A percentile compares a stretch with the other conserved stretches of the same genome.
These are phyloP conservation scores for Agrotis puta DNA, from an alignment of 2,888 invertebrate genomes.

Conservation along the genomic window DNA sequence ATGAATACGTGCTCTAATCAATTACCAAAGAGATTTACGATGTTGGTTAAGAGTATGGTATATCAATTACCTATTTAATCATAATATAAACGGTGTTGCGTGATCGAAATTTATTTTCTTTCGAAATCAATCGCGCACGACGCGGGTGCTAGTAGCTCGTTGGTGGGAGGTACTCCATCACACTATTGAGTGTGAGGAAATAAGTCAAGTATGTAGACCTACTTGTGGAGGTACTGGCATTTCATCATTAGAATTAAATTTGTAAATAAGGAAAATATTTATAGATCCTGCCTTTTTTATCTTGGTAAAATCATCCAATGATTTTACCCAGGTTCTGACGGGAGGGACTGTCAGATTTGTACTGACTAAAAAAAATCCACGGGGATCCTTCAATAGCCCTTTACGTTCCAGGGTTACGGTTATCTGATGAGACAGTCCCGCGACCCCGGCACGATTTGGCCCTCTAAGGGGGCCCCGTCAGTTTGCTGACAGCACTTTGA, in stretches of 20 bases:
- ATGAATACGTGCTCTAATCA: background rate
- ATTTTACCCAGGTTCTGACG: no score
- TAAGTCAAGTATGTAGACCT: background rate
- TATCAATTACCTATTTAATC: conserved; percentile 60
- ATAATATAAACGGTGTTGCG: conserved; percentile 62
- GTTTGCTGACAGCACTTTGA: no score
- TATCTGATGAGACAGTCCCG: no score
- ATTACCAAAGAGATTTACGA: conserved; percentile 36
- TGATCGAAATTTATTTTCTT: conserved; percentile 64
- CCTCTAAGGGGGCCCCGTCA: no score
- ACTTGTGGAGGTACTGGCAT: background rate
- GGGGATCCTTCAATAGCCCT: no score
- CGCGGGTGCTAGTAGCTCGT: conserved; percentile 29
- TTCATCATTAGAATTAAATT: background rate
- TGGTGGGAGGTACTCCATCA: conserved; percentile 43
- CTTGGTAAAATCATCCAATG: no score
- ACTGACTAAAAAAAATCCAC: no score
- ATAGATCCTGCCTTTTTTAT: no score
- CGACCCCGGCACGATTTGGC: no score
- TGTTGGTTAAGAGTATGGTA: conserved; percentile 30
- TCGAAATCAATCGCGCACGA: conserved; percentile 66
- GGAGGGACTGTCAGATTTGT: no score
- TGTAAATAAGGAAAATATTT: background rate
- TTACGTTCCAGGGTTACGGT: no score
- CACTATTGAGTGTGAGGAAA: conserved; percentile 28